A percentile compares a stretch with the other conserved stretches of the same genome.
These are phyloP conservation scores for Gorilla gorilla DNA, from an alignment of 2,113 vertebrate genomes.

Conservation along the genomic window DNA sequence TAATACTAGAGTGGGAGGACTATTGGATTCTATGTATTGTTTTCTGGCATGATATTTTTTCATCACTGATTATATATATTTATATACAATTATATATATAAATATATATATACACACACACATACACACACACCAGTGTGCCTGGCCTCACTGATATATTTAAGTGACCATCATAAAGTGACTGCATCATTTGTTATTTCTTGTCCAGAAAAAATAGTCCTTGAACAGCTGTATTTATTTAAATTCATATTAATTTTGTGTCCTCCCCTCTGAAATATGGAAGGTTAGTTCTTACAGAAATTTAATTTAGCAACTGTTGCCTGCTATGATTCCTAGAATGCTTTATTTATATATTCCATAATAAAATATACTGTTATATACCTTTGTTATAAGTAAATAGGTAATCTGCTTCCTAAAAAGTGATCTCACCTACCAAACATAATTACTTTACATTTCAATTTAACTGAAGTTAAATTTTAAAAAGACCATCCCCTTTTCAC, in stretches of 20 bases:
- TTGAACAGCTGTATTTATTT: conserved; percentile 25
- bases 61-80: not conserved
- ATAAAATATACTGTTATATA: conserved; percentile 24
- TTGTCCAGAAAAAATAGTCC: conserved; percentile 18
- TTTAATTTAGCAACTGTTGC: conserved; percentile 28
- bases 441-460: not conserved
- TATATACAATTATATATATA: too few relatives aligned
- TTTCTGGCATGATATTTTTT: not conserved
- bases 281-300: not conserved
- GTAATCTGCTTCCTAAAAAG: not conserved
- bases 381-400: not conserved
- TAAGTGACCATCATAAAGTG: not conserved
- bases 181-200: not conserved
- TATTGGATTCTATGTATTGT: not conserved
- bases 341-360: conserved; percentile 8
- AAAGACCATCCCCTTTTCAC: not conserved
- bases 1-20: not conserved
- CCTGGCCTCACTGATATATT: not conserved
- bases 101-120: too few relatives aligned
- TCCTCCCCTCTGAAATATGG: not conserved
- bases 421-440: not conserved
- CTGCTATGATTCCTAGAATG: conserved; percentile 34
- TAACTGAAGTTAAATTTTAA: conserved; percentile 33
- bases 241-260: conserved; percentile 50
- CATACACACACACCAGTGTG: too few relatives aligned